Evolutionary conservation across 2,888 invertebrate genomes (phyloP).

Genomic region (Machimus rusticus): DNA sequence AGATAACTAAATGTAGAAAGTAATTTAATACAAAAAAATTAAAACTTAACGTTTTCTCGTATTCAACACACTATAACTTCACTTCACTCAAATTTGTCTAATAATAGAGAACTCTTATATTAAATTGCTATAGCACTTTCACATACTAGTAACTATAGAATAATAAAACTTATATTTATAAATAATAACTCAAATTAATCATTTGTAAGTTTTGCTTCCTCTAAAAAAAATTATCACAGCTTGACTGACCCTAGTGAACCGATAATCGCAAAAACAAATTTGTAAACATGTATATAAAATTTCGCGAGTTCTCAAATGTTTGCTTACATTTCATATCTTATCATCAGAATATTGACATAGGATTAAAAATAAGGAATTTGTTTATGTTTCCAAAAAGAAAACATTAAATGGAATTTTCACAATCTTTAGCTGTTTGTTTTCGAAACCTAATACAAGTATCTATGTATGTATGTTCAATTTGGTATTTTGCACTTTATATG

Average conservation of each 20-base stretch:
- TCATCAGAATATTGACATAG: not conserved
- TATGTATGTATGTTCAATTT: not conserved
- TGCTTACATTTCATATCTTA: too few species aligned
- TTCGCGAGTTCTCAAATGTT: too few species aligned
- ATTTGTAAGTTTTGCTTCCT: not conserved
- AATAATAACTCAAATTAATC: not conserved
- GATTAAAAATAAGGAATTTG: not conserved
- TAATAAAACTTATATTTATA: too few species aligned
- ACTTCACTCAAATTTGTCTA: not conserved
- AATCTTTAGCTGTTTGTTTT: not conserved
- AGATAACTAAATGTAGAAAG: not conserved
- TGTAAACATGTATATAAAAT: not conserved
- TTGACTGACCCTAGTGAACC: not conserved
- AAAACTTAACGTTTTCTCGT: not conserved
- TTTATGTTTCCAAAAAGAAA: not conserved
- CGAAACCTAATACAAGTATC: not conserved
- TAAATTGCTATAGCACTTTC: not conserved
- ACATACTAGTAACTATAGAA: not conserved
- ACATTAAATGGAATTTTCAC: not conserved
- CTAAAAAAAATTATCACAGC: not conserved
- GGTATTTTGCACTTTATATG: not conserved
- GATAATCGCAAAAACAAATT: not conserved
- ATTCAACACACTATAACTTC: not conserved
- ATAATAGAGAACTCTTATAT: not conserved
- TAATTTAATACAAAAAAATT: not conserved